Evolutionary conservation across 2,113 vertebrate species (phyloP).

Genomic region (Tachysurus fulvidraco): DNA sequence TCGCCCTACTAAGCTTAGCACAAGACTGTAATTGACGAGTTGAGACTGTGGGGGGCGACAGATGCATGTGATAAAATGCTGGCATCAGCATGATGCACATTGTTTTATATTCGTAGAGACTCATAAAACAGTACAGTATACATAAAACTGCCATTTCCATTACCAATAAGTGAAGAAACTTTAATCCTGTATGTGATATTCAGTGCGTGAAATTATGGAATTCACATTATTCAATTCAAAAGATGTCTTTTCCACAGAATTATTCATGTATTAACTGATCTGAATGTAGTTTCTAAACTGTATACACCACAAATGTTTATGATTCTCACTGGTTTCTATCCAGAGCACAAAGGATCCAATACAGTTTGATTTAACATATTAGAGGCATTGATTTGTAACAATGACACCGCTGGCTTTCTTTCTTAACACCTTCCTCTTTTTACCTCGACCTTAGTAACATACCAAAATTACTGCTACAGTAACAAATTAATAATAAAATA

Average conservation of each 20-base stretch:
- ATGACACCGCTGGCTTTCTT: too few relatives aligned
- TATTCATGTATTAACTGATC: neutral
- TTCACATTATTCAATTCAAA: too few relatives aligned
- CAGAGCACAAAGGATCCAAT: neutral
- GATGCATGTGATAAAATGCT: neutral
- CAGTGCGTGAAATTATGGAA: neutral
- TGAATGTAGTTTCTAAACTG: neutral
- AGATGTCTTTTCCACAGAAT: neutral
- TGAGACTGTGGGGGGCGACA: constrained; percentile 29
- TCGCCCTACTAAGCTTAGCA: neutral
- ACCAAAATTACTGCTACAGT: neutral
- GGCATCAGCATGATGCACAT: neutral
- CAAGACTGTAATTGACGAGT: constrained; percentile 10
- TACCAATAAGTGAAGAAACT: neutral
- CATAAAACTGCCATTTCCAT: neutral
- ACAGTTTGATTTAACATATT: neutral
- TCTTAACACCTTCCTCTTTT: neutral
- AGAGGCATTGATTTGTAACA: too few relatives aligned
- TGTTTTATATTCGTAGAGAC: neutral
- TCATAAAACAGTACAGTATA: neutral
- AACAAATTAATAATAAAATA: neutral
- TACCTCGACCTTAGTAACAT: neutral
- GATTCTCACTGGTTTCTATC: neutral
- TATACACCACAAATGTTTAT: neutral
- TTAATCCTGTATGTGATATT: neutral